These are phyloP conservation scores for Lytechinus variegatus DNA, from an alignment of 35 echinoderm and acorn worm species.

Conservation along the genomic window DNA sequence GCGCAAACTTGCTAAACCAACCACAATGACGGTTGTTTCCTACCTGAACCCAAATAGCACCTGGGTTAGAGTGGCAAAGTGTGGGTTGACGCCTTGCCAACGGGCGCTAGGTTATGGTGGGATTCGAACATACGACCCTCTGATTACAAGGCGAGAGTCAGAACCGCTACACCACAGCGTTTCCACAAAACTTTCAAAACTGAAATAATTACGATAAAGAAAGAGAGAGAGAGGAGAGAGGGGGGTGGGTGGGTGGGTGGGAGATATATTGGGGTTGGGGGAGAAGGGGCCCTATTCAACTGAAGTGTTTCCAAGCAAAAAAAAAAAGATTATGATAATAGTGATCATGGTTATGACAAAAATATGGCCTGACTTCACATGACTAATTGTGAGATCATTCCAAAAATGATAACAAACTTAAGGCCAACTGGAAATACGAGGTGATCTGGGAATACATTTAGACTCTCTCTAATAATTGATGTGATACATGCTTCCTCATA, in stretches of 20 bases:
- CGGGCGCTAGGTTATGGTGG: too few relatives aligned
- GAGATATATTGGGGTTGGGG: neutral
- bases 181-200: too few relatives aligned
- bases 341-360: neutral
- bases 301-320: neutral
- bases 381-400: slow-evolving; percentile 18
- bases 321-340: neutral
- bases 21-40: too few relatives aligned
- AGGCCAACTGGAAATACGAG: neutral
- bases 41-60: too few relatives aligned
- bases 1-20: too few relatives aligned
- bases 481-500: neutral
- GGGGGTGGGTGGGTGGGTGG: neutral
- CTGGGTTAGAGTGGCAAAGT: too few relatives aligned
- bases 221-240: neutral
- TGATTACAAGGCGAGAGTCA: too few relatives aligned
- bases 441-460: neutral
- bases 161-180: too few relatives aligned
- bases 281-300: neutral
- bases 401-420: neutral
- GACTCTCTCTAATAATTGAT: neutral
- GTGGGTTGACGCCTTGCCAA: too few relatives aligned
- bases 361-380: neutral
- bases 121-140: too few relatives aligned
- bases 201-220: neutral